These are phyloP conservation scores for Pherbina coryleti DNA, from an alignment of 2,888 invertebrate genomes.

Conservation along the genomic window DNA sequence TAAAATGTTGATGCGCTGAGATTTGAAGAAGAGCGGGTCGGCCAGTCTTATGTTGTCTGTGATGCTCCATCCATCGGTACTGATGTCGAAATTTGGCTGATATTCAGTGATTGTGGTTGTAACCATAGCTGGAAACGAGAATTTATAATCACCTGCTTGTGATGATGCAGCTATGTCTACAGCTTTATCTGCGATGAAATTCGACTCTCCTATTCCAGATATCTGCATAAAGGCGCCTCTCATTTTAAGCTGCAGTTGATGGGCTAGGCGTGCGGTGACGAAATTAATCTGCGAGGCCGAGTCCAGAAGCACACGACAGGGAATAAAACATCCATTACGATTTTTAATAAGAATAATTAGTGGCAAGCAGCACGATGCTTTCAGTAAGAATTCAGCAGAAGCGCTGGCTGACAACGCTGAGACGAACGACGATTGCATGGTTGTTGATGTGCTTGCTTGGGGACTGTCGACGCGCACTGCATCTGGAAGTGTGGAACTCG, in stretches of 20 bases:
- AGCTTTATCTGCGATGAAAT: background rate
- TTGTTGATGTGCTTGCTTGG: background rate
- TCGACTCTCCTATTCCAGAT: background rate
- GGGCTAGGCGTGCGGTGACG: background rate
- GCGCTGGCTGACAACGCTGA: background rate
- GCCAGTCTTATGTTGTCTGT: slow-evolving; percentile 45
- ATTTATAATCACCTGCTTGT: background rate
- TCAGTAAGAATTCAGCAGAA: background rate
- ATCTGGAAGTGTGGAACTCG: background rate
- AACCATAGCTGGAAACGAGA: slow-evolving; percentile 41
- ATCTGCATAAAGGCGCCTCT: background rate
- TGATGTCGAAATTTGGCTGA: slow-evolving; percentile 42
- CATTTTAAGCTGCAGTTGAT: background rate
- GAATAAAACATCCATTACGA: background rate
- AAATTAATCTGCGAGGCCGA: background rate
- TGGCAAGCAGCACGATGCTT: background rate
- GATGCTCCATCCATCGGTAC: slow-evolving; percentile 37
- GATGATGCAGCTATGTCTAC: background rate
- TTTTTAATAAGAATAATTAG: background rate
- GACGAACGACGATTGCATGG: background rate
- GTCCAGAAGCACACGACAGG: background rate
- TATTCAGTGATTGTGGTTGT: slow-evolving; percentile 46
- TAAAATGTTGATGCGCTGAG: slow-evolving; percentile 42
- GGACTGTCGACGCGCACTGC: background rate
- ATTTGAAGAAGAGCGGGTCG: slow-evolving; percentile 43